Evolutionary conservation across 2,113 vertebrate species (phyloP), one percentile per base, ranked within the genome.

Genomic region (Campylomormyrus numenius): DNA sequence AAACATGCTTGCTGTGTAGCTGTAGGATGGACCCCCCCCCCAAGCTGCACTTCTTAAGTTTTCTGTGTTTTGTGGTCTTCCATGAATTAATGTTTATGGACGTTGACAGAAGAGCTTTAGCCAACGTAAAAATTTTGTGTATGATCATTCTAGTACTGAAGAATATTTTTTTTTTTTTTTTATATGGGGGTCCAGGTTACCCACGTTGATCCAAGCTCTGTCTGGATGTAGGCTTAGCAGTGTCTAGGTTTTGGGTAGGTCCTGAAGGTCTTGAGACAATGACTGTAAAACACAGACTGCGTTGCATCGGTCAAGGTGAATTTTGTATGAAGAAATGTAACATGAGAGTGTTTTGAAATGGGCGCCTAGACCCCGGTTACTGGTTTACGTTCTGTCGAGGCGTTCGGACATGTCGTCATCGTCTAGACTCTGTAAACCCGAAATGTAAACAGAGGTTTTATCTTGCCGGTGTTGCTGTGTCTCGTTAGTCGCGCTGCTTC

Each of bases 361-460:
- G 10, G 27, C n/a, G 27, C 27, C 62, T 31, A 31, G 62, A 27
- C 62, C n/a, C 62, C 4, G n/a, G 27, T 70, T 70, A 70, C 62
- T 31, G n/a, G n/a, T 70, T 31, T 70, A 27, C 62, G n/a, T 70
- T 15, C 62, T 13, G 62, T 13, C 10, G 27, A 31, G n/a, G 74
- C 35, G 42, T 19, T 19, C 35, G 35, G 31, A 42, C 17, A 19
- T 80, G 74, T 80, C 31, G 70, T 39, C 35, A 80, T 42, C 35
- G 74, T 80, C 74, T 80, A 80, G 74, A 80, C 74, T 42, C 74
- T 19, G 35, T 74, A 31, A 80, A 80, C 31, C 74, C n/a, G 74
- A 80, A 80, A 80, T 80, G 27, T 70, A 70, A 70, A 70, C n/a
- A 70, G 62, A 70, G 62, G 74, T 80, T 80, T 39, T 80, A 80